Percentiles rank a stretch among this genome's conserved stretches.
Conservation (phyloP, 2,888 invertebrate genomes). For the Mesopsocus fuscifrons region DNA sequence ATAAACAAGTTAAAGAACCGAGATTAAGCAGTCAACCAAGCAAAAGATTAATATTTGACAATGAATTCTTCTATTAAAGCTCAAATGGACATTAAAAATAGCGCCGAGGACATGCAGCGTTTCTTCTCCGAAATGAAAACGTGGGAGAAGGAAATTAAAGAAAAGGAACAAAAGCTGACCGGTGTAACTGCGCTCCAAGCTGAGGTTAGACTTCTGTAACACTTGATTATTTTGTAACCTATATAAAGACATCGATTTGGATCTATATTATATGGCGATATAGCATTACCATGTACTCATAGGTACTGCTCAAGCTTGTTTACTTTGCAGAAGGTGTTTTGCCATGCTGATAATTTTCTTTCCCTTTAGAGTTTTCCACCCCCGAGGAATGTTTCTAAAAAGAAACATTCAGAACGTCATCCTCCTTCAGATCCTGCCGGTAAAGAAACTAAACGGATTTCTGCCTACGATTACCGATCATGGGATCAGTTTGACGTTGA, state of each 20-base stretch:
- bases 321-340: no score
- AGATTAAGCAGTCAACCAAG: no score
- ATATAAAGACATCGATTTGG: no score
- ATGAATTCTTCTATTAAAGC: constrained; percentile 42
- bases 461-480: constrained; percentile 41
- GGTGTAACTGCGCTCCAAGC: constrained; percentile 18
- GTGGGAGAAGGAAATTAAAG: constrained; percentile 54
- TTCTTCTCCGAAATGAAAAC: constrained; percentile 50
- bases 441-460: constrained; percentile 38
- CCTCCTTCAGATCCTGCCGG: constrained; percentile 15
- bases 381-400: constrained; percentile 30
- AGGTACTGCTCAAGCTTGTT: no score
- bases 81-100: constrained; percentile 52
- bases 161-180: constrained; percentile 31
- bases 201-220: no score
- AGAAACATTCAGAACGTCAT: constrained; percentile 14
- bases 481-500: constrained; percentile 70
- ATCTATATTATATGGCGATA: no score
- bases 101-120: constrained; percentile 45
- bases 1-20: no score
- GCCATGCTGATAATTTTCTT: no score
- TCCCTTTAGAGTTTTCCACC: constrained; percentile 32
- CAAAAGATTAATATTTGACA: no score
- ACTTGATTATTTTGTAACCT: no score
- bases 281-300: no score